phyloP scores from a whole-genome alignment of 2,888 invertebrate species.

The Chelonus formosanus region DNA sequence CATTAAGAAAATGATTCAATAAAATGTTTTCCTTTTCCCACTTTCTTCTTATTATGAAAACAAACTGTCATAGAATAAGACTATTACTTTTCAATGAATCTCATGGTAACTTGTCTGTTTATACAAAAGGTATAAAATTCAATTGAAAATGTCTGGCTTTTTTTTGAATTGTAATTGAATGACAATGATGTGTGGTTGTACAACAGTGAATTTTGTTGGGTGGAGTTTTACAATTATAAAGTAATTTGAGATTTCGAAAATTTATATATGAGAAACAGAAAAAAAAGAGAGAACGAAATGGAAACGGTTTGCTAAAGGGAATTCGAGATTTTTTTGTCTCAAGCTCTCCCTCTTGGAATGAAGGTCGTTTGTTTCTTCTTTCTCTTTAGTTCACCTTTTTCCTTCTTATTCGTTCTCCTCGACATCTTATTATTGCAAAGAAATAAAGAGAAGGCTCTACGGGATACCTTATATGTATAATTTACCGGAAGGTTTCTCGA shows the following conservation, averaged over 20 bases:
- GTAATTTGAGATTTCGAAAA: conserved; percentile 10
- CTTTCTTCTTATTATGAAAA: too few species aligned
- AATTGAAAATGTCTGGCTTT: too few species aligned
- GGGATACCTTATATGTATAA: conserved; percentile 37
- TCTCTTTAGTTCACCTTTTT: conserved; percentile 19
- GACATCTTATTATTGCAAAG: conserved; percentile 31
- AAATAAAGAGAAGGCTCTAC: conserved; percentile 28
- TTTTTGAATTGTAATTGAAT: neutral
- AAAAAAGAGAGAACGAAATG: conserved; percentile 24
- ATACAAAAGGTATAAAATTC: too few species aligned
- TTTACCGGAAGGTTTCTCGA: conserved; percentile 34
- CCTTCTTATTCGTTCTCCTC: conserved; percentile 35
- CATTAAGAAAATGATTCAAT: too few species aligned
- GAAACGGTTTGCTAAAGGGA: conserved; percentile 44
- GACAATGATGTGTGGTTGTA: neutral
- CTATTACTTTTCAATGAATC: neutral
- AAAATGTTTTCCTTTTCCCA: too few species aligned
- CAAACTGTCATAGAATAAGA: too few species aligned
- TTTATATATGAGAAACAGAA: conserved; percentile 5
- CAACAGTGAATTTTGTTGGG: neutral
- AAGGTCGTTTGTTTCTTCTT: conserved; percentile 15
- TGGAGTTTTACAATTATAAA: neutral
- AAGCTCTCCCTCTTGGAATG: conserved; percentile 36
- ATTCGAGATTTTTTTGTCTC: conserved; percentile 53
- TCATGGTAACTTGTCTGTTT: neutral